A percentile compares a stretch with the other conserved stretches of the same genome.
Evolutionary conservation across 2,797 vertebrate genomes (phyloP).

Genomic region (Vultur gryphus): DNA sequence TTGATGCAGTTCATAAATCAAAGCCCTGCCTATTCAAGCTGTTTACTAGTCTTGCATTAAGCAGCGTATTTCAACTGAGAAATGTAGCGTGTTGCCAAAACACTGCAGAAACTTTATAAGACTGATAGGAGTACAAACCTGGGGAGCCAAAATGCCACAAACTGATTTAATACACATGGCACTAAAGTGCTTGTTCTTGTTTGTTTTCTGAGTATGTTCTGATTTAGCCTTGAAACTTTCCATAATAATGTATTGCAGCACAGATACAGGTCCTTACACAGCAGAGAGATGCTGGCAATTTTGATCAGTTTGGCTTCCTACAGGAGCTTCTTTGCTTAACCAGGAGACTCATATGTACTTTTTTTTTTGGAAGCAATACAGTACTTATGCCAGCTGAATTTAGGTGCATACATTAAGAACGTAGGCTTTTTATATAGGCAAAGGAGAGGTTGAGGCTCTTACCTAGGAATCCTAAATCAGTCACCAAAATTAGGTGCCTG

Average conservation of each 20-base stretch:
- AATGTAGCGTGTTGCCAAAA: background rate
- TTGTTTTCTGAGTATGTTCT: slow-evolving; percentile 20
- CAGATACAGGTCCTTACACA: background rate
- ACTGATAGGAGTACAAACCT: background rate
- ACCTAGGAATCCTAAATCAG: background rate
- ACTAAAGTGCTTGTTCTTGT: background rate
- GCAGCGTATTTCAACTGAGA: background rate
- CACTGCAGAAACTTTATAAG: background rate
- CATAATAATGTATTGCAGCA: background rate
- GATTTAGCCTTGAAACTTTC: slow-evolving; percentile 1
- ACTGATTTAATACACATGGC: background rate
- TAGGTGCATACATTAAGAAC: background rate
- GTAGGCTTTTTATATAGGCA: background rate
- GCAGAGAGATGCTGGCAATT: background rate
- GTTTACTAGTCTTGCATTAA: slow-evolving; percentile 24
- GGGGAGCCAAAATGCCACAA: background rate
- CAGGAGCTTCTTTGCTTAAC: background rate
- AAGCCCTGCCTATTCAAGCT: slow-evolving; percentile 51
- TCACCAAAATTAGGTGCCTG: background rate
- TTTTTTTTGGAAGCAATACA: background rate
- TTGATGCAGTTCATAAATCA: slow-evolving; percentile 65
- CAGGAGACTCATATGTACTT: background rate
- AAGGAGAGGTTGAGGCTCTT: background rate
- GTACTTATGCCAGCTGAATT: background rate
- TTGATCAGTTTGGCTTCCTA: background rate